A percentile compares a stretch with the other conserved stretches of the same genome.
Evolutionary conservation across 2,113 vertebrate species (phyloP).

Genomic region (Oncorhynchus keta): DNA sequence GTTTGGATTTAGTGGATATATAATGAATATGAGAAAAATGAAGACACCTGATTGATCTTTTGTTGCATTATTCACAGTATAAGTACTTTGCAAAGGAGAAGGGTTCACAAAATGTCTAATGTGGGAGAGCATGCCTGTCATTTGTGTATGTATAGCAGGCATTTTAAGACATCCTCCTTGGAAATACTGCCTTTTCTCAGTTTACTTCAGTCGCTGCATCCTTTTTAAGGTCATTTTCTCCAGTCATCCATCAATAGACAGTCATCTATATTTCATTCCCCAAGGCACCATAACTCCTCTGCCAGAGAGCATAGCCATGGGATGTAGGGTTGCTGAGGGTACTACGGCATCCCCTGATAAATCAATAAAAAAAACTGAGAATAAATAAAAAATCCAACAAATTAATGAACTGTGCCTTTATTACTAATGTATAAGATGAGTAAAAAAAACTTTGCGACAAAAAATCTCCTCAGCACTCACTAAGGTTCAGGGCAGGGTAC

Average conservation of each 20-base stretch:
- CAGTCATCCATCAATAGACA: background rate
- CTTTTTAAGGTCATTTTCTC: background rate
- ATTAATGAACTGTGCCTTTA: too few relatives aligned
- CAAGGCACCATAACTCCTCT: background rate
- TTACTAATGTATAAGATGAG: too few relatives aligned
- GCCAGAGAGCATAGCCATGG: background rate
- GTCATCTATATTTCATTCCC: background rate
- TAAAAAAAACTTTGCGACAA: too few relatives aligned
- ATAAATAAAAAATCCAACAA: too few relatives aligned
- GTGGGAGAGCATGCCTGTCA: background rate
- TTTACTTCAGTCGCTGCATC: background rate
- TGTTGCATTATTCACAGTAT: background rate
- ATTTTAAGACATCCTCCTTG: background rate
- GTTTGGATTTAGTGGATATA: conserved; percentile 1
- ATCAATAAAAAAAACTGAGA: too few relatives aligned
- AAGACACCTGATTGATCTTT: background rate
- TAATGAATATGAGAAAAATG: conserved; percentile 1
- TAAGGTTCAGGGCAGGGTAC: too few relatives aligned
- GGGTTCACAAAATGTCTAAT: background rate
- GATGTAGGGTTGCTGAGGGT: too few relatives aligned
- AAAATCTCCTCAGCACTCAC: too few relatives aligned
- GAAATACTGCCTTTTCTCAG: background rate
- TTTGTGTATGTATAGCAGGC: background rate
- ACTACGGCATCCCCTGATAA: too few relatives aligned
- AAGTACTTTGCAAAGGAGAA: background rate